phyloP scores from a whole-genome alignment of 2,113 vertebrate species.

The Rattus rattus region DNA sequence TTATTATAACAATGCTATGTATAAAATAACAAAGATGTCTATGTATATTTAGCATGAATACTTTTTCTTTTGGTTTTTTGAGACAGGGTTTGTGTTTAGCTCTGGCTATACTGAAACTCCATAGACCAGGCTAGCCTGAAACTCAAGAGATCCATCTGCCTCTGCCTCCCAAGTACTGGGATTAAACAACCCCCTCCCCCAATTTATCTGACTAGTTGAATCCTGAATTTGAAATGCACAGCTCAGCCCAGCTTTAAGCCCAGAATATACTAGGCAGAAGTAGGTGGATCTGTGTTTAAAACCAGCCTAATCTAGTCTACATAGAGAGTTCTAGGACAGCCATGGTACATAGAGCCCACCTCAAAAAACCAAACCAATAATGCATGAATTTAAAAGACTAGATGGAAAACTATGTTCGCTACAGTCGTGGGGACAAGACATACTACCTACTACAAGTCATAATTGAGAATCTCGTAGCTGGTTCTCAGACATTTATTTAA shows the following conservation, averaged over 20 bases:
- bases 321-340: background rate
- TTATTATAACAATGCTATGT: too few relatives aligned
- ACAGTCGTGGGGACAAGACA: background rate
- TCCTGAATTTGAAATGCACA: background rate
- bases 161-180: background rate
- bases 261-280: background rate
- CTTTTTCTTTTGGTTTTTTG: background rate
- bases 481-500: background rate
- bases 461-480: background rate
- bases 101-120: background rate
- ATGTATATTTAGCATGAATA: background rate
- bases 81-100: background rate
- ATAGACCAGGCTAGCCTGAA: background rate
- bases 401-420: background rate
- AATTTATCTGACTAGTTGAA: background rate
- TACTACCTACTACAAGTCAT: background rate
- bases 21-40: background rate
- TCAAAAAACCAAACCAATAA: background rate
- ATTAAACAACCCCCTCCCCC: background rate
- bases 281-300: background rate
- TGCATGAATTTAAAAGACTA: background rate
- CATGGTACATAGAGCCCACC: background rate
- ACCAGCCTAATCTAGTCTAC: background rate
- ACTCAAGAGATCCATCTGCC: background rate
- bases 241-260: background rate